These are phyloP conservation scores for Hyperoplus lanceolatus DNA, from an alignment of 2,797 vertebrate genomes.

Conservation along the genomic window DNA sequence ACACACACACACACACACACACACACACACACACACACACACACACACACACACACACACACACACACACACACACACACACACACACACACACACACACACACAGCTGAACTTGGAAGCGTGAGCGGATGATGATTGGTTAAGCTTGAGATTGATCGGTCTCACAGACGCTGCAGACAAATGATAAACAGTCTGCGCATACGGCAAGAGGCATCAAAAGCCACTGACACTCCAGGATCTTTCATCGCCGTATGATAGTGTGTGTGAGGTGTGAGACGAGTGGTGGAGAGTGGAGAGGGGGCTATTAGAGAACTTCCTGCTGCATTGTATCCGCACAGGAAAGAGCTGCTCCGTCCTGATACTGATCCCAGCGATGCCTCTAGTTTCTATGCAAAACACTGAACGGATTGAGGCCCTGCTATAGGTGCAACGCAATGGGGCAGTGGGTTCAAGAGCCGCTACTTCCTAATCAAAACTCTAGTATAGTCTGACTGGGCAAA, in stretches of 20 bases:
- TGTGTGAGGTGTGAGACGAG: constrained; percentile 58
- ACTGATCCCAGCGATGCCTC: constrained; percentile 77
- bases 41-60: constrained; percentile 13
- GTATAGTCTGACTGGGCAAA: constrained; percentile 69
- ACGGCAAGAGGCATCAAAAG: constrained; percentile 35
- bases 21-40: constrained; percentile 10
- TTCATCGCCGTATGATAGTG: constrained; percentile 51
- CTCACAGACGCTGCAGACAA: constrained; percentile 38
- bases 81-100: constrained; percentile 13
- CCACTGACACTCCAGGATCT: constrained; percentile 60
- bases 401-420: constrained; percentile 46
- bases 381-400: constrained; percentile 65
- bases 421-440: constrained; percentile 46
- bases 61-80: constrained; percentile 6
- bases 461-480: constrained; percentile 83
- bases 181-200: constrained; percentile 42
- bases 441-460: constrained; percentile 72
- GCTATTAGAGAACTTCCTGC: constrained; percentile 87
- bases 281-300: constrained; percentile 43
- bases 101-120: constrained; percentile 41
- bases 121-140: constrained; percentile 43
- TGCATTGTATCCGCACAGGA: constrained; percentile 87
- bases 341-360: constrained; percentile 85
- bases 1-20: constrained; percentile 12
- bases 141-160: constrained; percentile 55